These are phyloP conservation scores for Pygathrix nemaeus DNA, from an alignment of 2,113 vertebrate species.

Conservation along the genomic window DNA sequence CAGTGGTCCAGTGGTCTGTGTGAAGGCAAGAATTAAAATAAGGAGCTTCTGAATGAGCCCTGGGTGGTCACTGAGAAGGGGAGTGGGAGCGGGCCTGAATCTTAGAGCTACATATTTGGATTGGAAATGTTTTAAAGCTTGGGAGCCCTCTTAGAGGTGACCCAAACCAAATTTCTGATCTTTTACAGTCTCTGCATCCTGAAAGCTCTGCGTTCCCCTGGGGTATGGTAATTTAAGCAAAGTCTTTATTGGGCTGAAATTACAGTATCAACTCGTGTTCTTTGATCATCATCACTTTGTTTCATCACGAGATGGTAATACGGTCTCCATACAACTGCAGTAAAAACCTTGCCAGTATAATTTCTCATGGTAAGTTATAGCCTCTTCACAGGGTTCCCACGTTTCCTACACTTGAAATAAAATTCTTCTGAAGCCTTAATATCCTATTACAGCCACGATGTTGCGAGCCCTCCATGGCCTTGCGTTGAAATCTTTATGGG, in stretches of 20 bases:
- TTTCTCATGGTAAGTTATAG: neutral
- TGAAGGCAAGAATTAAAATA: neutral
- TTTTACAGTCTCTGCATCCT: neutral
- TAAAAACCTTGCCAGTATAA: neutral
- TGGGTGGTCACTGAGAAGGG: neutral
- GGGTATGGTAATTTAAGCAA: neutral
- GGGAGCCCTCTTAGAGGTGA: neutral
- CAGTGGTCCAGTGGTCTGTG: neutral
- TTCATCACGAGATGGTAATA: neutral
- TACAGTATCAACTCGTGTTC: rapidly evolving
- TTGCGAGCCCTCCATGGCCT: slow-evolving; percentile 30
- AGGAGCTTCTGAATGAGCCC: neutral
- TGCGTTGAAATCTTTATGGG: slow-evolving; percentile 59
- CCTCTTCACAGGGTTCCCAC: neutral
- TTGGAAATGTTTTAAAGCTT: neutral
- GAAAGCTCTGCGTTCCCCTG: neutral
- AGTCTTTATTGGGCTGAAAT: neutral
- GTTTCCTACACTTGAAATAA: slow-evolving; percentile 16
- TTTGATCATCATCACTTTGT: neutral
- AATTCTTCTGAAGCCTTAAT: slow-evolving; percentile 50
- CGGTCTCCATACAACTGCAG: slow-evolving; percentile 1
- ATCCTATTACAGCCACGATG: slow-evolving; percentile 13
- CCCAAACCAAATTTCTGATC: neutral
- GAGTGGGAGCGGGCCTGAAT: neutral
- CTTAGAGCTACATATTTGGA: neutral